Conservation (phyloP, 2,113 vertebrate genomes). For the Gallinago paraguaiae region DNA sequence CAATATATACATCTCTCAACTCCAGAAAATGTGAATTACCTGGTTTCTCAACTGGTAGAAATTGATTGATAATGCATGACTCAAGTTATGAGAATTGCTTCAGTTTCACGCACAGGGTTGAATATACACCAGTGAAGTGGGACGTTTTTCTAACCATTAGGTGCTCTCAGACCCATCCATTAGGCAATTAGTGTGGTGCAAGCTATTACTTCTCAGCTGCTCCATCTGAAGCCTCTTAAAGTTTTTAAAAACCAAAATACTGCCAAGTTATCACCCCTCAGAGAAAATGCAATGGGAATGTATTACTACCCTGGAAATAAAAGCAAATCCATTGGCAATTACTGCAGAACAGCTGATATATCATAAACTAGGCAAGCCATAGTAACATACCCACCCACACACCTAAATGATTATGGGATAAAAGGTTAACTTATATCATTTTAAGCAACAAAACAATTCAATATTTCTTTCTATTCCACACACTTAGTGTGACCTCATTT, state of each 20-base stretch:
- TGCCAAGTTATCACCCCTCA: not conserved
- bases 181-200: not conserved
- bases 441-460: not conserved
- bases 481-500: not conserved
- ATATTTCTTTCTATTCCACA: not conserved
- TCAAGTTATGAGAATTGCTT: not conserved
- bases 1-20: not conserved
- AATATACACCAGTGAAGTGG: not conserved
- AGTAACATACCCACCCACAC: not conserved
- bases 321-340: constrained; percentile 13
- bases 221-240: not conserved
- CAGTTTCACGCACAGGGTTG: not conserved
- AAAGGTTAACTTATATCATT: constrained; percentile 22
- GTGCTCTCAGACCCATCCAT: not conserved
- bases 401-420: not conserved
- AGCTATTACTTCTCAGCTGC: not conserved
- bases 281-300: not conserved
- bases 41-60: not conserved
- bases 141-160: not conserved
- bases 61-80: not conserved
- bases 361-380: not conserved
- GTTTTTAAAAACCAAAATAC: not conserved
- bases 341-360: constrained; percentile 11
- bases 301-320: not conserved
- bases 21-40: not conserved